Conservation (phyloP, 2,113 vertebrate genomes). For the Zapornia atra region DNA sequence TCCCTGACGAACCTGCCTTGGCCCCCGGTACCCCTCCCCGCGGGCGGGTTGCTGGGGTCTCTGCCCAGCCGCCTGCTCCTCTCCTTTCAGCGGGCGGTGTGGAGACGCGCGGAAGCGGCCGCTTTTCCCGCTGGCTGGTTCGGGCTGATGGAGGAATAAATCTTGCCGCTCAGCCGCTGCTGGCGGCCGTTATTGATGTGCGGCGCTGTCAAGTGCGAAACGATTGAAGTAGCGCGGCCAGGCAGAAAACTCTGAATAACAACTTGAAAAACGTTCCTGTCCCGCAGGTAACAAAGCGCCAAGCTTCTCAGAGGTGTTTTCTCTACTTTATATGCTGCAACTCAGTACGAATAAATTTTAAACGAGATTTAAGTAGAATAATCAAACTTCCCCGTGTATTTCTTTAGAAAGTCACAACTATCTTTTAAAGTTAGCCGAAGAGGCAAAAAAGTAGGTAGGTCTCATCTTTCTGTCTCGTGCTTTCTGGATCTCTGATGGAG, state of each 20-base stretch:
- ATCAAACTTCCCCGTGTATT: neutral
- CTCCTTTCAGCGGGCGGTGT: neutral
- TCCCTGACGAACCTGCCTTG: neutral
- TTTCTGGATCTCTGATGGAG: neutral
- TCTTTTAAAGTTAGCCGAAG: neutral
- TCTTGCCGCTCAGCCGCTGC: neutral
- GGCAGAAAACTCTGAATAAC: neutral
- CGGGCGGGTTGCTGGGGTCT: neutral
- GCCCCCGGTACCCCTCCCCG: neutral
- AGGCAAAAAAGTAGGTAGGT: neutral
- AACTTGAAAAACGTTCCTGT: neutral
- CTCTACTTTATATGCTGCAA: fast-evolving
- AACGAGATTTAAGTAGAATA: neutral
- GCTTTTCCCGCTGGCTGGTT: neutral
- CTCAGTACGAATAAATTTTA: neutral
- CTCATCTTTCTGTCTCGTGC: neutral
- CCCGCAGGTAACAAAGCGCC: neutral
- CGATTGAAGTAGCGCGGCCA: neutral
- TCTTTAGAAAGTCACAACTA: neutral
- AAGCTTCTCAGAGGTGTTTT: neutral
- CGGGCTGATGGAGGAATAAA: fast-evolving
- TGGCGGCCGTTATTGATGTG: fast-evolving
- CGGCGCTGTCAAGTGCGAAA: neutral
- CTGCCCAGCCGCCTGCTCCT: neutral
- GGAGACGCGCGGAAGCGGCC: neutral